Base-by-base conservation (phyloP, 2,888 invertebrate species). In the Stenichneumon culpator region DNA sequence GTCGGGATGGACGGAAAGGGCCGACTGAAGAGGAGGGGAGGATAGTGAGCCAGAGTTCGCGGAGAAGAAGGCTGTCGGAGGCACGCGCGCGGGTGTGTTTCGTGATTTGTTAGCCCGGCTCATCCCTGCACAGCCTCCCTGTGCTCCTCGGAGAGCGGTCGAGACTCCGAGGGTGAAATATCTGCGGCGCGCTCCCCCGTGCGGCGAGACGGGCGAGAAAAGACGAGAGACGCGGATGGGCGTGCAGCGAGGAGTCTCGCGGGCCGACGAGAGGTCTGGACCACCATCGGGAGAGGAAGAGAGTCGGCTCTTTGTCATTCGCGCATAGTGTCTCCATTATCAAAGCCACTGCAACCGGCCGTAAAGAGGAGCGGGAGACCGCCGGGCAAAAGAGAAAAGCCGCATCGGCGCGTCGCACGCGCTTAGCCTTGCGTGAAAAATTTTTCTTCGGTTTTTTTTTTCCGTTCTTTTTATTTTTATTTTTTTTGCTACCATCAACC, bases 51-150 rank as follows among this genome's bases (percentile, higher is more conserved):
- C 39, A 81, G 79, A 68, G 72, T 84, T 72, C 70, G 70, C 44
- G 68, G 44, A 72, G 39, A 57, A 74, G 54, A 82, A 69, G 75
- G 68, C 69, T 78, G 77, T 84, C 81, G 77, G 52, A 25, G 80
- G 57, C 80, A 77, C 72, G 68, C 25, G 52, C 22, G 36, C 52
- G 39, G 19, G 39, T 54, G 57, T 39, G 69, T 83, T 72, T 57
- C 75, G 39, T 67, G 75, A 83, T 79, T 72, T 67, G 83, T 67
- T 82, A 57, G 80, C 54, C 32, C 36, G 47, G 36, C 19, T 73
- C 22, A 60, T 60, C 28, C 28, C 65, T 19, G 7, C 22, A 16
- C 22, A 22, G 65, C 36, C 52, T 28, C 5, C 28, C 28, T 5
- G 28, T 28, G 28, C 36, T 50, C 39, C 32, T 5, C 52, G 32